Conservation (phyloP, 2,113 vertebrate genomes). For the Numida meleagris region DNA sequence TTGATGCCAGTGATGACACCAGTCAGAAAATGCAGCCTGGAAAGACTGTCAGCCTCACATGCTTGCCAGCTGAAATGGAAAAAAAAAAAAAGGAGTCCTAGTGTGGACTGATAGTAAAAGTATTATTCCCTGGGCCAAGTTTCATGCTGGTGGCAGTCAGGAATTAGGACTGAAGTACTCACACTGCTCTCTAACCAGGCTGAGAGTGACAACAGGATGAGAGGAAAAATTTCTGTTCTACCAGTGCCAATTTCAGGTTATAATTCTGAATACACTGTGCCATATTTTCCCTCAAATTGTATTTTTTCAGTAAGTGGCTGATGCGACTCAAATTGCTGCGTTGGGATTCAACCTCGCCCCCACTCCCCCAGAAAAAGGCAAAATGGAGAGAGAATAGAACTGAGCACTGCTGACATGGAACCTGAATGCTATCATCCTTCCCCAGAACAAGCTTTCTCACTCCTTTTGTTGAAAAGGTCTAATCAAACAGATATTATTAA, state of each 20-base stretch:
- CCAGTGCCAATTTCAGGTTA: neutral
- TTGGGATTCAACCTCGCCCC: neutral
- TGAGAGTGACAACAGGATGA: neutral
- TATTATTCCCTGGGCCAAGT: neutral
- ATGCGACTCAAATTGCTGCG: neutral
- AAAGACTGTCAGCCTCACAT: neutral
- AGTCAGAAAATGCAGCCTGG: neutral
- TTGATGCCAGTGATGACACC: neutral
- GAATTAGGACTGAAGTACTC: neutral
- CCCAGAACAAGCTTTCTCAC: neutral
- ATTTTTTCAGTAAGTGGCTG: neutral
- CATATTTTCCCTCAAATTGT: neutral
- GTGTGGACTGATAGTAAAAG: neutral
- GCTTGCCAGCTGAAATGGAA: neutral
- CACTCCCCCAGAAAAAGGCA: neutral
- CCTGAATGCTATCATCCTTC: neutral
- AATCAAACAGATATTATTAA: conserved; percentile 35
- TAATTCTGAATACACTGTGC: neutral
- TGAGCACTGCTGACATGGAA: neutral
- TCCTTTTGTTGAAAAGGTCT: neutral
- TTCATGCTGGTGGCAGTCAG: neutral
- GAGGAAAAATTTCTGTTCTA: neutral
- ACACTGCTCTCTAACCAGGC: neutral
- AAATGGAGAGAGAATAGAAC: neutral
- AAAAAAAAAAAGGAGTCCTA: neutral